These are phyloP conservation scores for Proterorhinus semilunaris DNA, from an alignment of 2,113 vertebrate genomes.

Conservation along the genomic window DNA sequence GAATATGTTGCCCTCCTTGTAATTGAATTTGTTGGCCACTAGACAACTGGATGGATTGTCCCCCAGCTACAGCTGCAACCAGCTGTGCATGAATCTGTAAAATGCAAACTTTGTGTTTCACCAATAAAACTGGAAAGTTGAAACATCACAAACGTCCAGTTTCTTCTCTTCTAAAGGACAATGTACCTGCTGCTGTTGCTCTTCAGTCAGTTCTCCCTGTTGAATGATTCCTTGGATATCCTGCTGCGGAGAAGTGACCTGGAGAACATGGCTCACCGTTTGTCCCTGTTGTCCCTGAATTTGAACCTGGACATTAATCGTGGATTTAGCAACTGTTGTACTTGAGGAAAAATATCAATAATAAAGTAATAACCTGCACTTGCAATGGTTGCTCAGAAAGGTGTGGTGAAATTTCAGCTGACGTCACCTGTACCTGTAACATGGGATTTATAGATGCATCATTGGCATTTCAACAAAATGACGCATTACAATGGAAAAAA, in stretches of 20 bases:
- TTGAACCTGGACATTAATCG: slow-evolving; percentile 78
- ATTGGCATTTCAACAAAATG: background rate
- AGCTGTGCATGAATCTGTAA: slow-evolving; percentile 90
- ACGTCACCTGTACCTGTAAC: slow-evolving; percentile 77
- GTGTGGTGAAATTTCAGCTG: slow-evolving; percentile 90
- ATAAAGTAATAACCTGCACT: slow-evolving; percentile 78
- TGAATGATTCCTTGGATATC: slow-evolving; percentile 90
- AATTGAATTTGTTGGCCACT: slow-evolving; percentile 67
- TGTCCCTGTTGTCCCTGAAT: slow-evolving; percentile 91
- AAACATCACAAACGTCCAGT: background rate
- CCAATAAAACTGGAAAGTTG: background rate
- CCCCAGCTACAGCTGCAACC: slow-evolving; percentile 85
- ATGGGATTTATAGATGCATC: slow-evolving; percentile 6
- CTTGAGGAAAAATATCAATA: background rate
- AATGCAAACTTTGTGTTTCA: slow-evolving; percentile 6
- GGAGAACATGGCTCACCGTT: slow-evolving; percentile 81
- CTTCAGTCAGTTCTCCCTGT: slow-evolving; percentile 90
- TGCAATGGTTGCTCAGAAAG: slow-evolving; percentile 91
- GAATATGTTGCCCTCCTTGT: slow-evolving; percentile 66
- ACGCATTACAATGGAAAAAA: background rate
- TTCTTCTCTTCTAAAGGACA: background rate
- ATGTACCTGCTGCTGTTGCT: slow-evolving; percentile 91
- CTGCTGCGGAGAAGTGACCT: slow-evolving; percentile 83
- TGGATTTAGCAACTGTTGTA: background rate
- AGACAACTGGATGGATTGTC: slow-evolving; percentile 65